Evolutionary conservation across 1,140 invertebrate species (phyloP), one percentile per base, ranked within the genome.

Genomic region (Dysdera silvatica): DNA sequence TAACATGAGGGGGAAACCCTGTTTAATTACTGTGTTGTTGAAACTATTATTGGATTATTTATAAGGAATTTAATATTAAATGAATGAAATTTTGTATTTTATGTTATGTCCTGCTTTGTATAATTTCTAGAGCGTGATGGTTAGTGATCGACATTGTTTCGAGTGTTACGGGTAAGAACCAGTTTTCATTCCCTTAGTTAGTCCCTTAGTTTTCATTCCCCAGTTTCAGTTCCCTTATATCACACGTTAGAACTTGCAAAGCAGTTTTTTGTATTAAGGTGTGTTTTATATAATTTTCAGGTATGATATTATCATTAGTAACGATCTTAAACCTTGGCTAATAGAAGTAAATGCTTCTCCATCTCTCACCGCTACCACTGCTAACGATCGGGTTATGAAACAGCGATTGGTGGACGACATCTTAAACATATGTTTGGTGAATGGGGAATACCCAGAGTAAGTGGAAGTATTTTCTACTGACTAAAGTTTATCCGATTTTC

Each of bases 381-480:
- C 91, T 0, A 95, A 92, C 74, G 95, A 98, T 75, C 81, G 94
- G 68, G 95, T 97, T 70, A 81, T 97, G 62, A 98, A 98, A 73
- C 91, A 95, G 71, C 95, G 94, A 78, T 76, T 98, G 14, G 93
- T 98, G 59, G 91, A 94, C 71, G 95, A 96, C 75, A 92, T 95
- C 60, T 78, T 97, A 47, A 91, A 91, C 28, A 86, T 97, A 45
- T 89, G 97, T 0, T 72, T 96, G 29, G 91, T 92, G 2, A 85
- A 89, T 1, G 89, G 89, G 71, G 90, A 93, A 47, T 80, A 91
- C 12, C 91, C 91, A 32, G 92, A 95, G 87, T 88, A 78, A 80
- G 81, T 40, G 51, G 35, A 12, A 45, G 8, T 0, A 45, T 29
- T 28, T 16, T 23, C 10, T 23, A 23, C 5, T n/a, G n/a, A n/a